phyloP scores from a whole-genome alignment of 2,797 vertebrate species.

The Pantherophis alleghaniensis region DNA sequence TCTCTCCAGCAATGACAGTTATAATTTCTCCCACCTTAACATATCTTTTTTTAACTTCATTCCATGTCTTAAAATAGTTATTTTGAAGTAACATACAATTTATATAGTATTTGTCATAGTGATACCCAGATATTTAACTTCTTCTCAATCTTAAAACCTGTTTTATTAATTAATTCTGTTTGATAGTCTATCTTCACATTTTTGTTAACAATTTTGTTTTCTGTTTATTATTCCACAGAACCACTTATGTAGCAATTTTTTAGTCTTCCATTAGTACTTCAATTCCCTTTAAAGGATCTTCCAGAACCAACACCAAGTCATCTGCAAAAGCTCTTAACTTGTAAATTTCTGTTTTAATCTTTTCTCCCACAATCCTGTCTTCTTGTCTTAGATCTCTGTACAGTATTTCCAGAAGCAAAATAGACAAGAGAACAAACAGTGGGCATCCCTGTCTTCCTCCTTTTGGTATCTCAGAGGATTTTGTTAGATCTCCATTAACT shows the following conservation, averaged over 20 bases:
- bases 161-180: background rate
- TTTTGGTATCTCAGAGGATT: background rate
- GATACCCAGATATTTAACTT: background rate
- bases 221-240: background rate
- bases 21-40: background rate
- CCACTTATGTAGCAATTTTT: background rate
- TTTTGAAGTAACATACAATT: background rate
- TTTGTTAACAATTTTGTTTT: background rate
- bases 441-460: background rate
- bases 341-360: background rate
- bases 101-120: background rate
- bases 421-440: background rate
- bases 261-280: background rate
- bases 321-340: background rate
- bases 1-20: background rate
- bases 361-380: background rate
- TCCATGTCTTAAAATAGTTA: background rate
- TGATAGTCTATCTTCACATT: background rate
- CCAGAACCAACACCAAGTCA: background rate
- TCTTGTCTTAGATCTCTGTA: background rate
- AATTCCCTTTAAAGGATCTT: background rate
- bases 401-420: background rate
- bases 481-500: background rate
- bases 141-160: background rate
- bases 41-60: background rate